These are phyloP conservation scores for Dryomyza anilis DNA, from an alignment of 2,888 invertebrate genomes.

Conservation along the genomic window DNA sequence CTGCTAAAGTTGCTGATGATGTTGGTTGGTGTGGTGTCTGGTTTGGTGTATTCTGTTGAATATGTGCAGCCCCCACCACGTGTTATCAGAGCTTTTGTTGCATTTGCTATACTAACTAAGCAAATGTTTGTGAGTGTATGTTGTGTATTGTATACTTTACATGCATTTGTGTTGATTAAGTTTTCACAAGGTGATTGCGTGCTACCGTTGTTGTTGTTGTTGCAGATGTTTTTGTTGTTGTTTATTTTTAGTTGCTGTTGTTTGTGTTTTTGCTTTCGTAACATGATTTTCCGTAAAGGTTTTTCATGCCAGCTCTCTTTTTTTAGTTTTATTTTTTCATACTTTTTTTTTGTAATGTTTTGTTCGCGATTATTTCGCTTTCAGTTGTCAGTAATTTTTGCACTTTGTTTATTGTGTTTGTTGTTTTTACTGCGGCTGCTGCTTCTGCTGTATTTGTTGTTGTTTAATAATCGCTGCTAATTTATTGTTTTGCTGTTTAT, in stretches of 20 bases:
- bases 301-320: not conserved
- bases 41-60: too few relatives aligned
- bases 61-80: not conserved
- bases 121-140: not conserved
- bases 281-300: not conserved
- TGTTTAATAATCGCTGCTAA: not conserved
- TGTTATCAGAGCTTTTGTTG: not conserved
- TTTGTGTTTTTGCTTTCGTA: slow-evolving; percentile 3
- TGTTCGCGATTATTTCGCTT: not conserved
- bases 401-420: not conserved
- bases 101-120: not conserved
- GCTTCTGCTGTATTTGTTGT: not conserved
- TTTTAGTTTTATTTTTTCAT: too few relatives aligned
- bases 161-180: not conserved
- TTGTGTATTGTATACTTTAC: not conserved
- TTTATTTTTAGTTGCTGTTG: not conserved
- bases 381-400: not conserved
- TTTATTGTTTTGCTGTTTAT: not conserved
- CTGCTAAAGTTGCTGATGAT: too few relatives aligned
- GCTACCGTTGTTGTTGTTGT: not conserved
- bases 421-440: not conserved
- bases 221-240: not conserved
- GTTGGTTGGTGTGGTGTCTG: too few relatives aligned
- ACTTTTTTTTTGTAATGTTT: not conserved
- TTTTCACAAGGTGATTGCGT: slow-evolving; percentile 15